Evolutionary conservation across 2,797 vertebrate species (phyloP).

Genomic region (Rallus crepitans): DNA sequence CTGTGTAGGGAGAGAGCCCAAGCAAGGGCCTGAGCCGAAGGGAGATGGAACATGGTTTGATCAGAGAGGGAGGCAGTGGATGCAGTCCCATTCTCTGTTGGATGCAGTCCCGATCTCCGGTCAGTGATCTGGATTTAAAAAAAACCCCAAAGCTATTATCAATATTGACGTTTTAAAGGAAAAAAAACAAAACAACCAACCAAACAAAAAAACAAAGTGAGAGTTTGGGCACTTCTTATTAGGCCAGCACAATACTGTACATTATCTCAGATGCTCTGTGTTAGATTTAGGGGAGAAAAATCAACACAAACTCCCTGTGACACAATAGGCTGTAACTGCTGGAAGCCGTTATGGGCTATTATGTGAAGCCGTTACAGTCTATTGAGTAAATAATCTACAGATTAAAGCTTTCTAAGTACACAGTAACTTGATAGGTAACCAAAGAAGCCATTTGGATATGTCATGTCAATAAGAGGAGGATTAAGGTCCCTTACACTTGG

Average conservation of each 20-base stretch:
- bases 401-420: slow-evolving; percentile 63
- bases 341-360: slow-evolving; percentile 17
- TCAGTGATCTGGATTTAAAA: neutral
- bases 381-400: slow-evolving; percentile 69
- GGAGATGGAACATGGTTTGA: neutral
- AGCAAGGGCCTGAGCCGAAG: neutral
- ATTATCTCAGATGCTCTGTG: neutral
- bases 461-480: slow-evolving; percentile 51
- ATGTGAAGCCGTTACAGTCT: slow-evolving; percentile 1
- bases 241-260: neutral
- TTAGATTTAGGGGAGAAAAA: neutral
- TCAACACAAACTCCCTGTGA: neutral
- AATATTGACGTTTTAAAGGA: neutral
- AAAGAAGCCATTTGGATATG: slow-evolving; percentile 30
- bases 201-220: neutral
- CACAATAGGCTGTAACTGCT: slow-evolving; percentile 20
- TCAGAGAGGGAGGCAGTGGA: neutral
- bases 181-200: neutral
- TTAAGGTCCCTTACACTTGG: slow-evolving; percentile 12
- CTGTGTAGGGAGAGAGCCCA: neutral
- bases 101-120: neutral
- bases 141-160: neutral
- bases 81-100: neutral
- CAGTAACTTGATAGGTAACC: slow-evolving; percentile 50
- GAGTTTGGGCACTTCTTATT: neutral